These are phyloP conservation scores for Heliconius sara DNA, from an alignment of 2,888 invertebrate genomes.

Conservation along the genomic window DNA sequence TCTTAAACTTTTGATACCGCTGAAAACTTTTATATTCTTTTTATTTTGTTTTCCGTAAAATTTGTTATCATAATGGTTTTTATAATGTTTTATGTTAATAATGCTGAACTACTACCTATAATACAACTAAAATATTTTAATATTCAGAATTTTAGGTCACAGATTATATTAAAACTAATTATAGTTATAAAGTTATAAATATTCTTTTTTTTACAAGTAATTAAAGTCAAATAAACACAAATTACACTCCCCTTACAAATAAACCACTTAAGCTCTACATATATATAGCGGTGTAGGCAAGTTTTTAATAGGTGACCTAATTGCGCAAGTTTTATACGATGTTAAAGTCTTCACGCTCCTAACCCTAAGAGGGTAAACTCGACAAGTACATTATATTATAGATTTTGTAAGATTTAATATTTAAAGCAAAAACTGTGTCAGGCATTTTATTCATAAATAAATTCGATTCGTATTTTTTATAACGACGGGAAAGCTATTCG, in stretches of 20 bases:
- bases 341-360: slow-evolving; percentile 30
- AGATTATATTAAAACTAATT: background rate
- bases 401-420: slow-evolving; percentile 15
- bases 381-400: slow-evolving; percentile 26
- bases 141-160: too few relatives aligned
- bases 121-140: too few relatives aligned
- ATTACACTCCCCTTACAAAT: slow-evolving; percentile 12
- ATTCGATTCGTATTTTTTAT: background rate
- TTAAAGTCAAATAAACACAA: background rate
- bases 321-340: slow-evolving; percentile 38
- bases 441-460: background rate
- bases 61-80: too few relatives aligned
- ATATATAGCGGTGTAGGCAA: slow-evolving; percentile 1
- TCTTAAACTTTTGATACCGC: too few relatives aligned
- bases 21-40: too few relatives aligned
- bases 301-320: slow-evolving; percentile 37
- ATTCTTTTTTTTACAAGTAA: too few relatives aligned
- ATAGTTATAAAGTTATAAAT: too few relatives aligned
- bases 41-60: too few relatives aligned
- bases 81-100: too few relatives aligned
- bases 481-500: slow-evolving; percentile 6
- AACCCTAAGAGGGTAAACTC: slow-evolving; percentile 31
- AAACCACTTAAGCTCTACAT: slow-evolving; percentile 8
- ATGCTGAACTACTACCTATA: too few relatives aligned
- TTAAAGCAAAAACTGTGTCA: background rate